A percentile compares a stretch with the other conserved stretches of the same genome.
Conservation (phyloP, 2,113 vertebrate species). For the Cephalopterus ornatus region DNA sequence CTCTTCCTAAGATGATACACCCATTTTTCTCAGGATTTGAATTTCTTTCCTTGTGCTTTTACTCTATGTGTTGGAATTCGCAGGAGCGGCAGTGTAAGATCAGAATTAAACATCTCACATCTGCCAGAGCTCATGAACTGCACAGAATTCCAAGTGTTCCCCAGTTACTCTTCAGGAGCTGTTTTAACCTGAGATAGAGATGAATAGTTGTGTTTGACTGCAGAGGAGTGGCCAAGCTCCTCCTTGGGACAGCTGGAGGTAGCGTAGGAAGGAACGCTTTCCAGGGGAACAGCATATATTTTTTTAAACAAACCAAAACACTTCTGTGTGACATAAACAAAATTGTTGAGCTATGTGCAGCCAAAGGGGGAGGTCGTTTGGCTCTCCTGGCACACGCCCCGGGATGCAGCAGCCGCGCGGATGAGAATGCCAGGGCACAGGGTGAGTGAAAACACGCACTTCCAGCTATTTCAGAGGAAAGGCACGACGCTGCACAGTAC, state of each 20-base stretch:
- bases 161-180: neutral
- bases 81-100: neutral
- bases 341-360: neutral
- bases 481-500: fast-evolving
- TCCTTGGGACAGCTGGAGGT: slow-evolving; percentile 10
- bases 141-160: neutral
- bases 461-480: neutral
- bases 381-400: neutral
- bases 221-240: neutral
- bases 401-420: fast-evolving
- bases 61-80: fast-evolving
- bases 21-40: neutral
- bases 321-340: slow-evolving; percentile 4
- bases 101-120: neutral
- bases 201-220: neutral
- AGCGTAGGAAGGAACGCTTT: neutral
- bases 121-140: neutral
- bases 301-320: slow-evolving; percentile 29
- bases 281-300: neutral
- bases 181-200: neutral
- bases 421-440: neutral
- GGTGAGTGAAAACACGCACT: neutral
- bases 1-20: neutral
- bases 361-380: neutral
- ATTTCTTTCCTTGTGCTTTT: neutral